Base-by-base conservation (phyloP, 2,113 vertebrate species). In the Onychorhynchus coronatus region DNA sequence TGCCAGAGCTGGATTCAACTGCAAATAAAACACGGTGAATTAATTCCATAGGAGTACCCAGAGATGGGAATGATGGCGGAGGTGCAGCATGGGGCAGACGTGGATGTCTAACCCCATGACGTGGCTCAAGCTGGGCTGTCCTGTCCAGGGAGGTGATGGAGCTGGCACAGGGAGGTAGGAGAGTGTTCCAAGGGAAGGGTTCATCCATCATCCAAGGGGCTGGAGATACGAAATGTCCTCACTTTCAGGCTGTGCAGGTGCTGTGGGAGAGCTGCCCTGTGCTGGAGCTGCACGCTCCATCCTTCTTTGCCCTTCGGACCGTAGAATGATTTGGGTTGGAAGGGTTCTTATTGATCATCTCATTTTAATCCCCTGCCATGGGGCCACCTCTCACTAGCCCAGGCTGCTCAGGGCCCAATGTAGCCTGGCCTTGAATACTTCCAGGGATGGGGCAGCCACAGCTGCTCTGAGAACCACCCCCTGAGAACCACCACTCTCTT, bases 61-160 rank as follows among this genome's bases (percentile, higher is more conserved):
- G 42, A 1, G 10, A 35, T 0, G 8, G 11, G 88, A 53, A 4
- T 0, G 1, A 5, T 2, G 18, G 12, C 13, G 20, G 56, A 72
- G 70, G 8, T 3, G 61, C 4, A 74, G 46, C 10, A 7, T 0
- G 2, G 66, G 66, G 68, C 55, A 63, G 31, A 15, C 0, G 3
- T 5, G 41, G 50, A 23, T 55, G 31, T 14, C 35, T 7, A 4
- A 61, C 27, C 42, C 37, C 4, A 1, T 8, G 63, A 75, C 2
- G 8, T 0, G 1, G 63, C 62, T 79, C 2, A 3, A 61, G 74
- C 28, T 35, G 62, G 30, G 59, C 77, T 85, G 62, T 8, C 31
- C 39, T 1, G 0, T 24, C 49, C 2, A 1, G n/a, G n/a, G 23
- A 50, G 42, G 31, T 44, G 62, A 79, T 49, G 56, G 24, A 46